Evolutionary conservation across 2,888 invertebrate genomes (phyloP), one percentile per base, ranked within the genome.

Genomic region (Pollenia amentaria): DNA sequence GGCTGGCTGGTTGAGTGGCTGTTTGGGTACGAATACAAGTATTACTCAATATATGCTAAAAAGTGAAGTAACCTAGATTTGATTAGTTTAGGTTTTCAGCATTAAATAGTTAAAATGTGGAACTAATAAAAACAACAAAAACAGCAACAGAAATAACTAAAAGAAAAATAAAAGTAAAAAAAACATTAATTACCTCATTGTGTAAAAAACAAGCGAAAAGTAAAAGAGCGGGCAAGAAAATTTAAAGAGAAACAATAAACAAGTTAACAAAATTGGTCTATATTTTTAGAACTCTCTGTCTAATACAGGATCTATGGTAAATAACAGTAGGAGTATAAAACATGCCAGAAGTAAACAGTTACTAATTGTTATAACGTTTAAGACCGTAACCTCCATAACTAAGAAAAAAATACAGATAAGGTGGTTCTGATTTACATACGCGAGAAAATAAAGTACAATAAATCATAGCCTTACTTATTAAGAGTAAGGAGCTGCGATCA

Each of bases 21-120:
- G 70, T 51, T 64, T 72, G 53, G 65, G 12, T 62, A 62, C 62
- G 42, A 70, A 14, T 46, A 51, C 38, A 46, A 78, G 62, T 81
- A 85, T 85, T 85, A 85, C 85, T 73, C 55, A 85, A 85, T 85
- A 85, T 78, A 85, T 85, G 85, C 81, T 82, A 85, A 85, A 85
- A 81, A 82, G 81, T 78, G 77, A 78, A 78, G 67, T 85, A 85
- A 85, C 85, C 85, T 69, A 85, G 77, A 82, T 85, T 85, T 85
- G 85, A 85, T 85, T 85, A 78, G 81, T 81, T 82, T 77, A 77
- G 77, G 72, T 81, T 85, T 85, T 78, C 72, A 78, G 83, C 69
- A 72, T 77, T 83, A 76, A 77, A 16, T 48, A 44, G 60, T 38
- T 82, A 51, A 83, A 77, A 64, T 77, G 77, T 77, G 77, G 77